Evolutionary conservation across 2,797 vertebrate species (phyloP), one percentile per base, ranked within the genome.

Genomic region (Psittacula derbiana): DNA sequence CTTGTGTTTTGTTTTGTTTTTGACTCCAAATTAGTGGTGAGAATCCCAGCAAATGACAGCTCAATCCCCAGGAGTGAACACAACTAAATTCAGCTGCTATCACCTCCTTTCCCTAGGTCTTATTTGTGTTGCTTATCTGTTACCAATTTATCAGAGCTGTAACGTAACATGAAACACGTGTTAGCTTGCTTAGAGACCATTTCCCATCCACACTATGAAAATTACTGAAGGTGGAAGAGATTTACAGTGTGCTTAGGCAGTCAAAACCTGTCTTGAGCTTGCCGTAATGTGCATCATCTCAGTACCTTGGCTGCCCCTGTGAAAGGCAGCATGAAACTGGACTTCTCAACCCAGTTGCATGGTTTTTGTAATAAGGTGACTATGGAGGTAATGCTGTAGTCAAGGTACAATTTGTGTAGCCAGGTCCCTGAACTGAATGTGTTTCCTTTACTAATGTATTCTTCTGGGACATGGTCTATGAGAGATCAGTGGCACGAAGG

Each of bases 111-210:
- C 53, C 79, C 65, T 38, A 20, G 17, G 58, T 41, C 86, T 87
- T 82, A 62, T 41, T 94, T 33, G 4, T 4, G 69, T 47, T 38
- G 11, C 64, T 90, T 95, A 93, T 93, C 91, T 84, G 55, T 65
- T 75, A 75, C 81, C 36, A 50, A 66, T 85, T 87, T 44, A 50
- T 95, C 86, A 88, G 79, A 94, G 88, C 65, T 79, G 75, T 71
- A 82, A 21, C 44, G 6, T 57, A 90, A 91, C 82, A 71, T 49
- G 72, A 83, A 94, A 90, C 89, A 93, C 50, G 47, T 67, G 79
- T 87, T 96, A 41, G 46, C 62, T 74, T 47, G 53, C 46, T 80
- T 15, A 60, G 46, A 57, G 69, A 64, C 72, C n/a, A 11, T 6
- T 91, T 88, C 79, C 79, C 49, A 80, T 78, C 86, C 75, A 40